A percentile compares a stretch with the other conserved stretches of the same genome.
Conservation (phyloP, 2,888 invertebrate genomes). For the Coelinius sp. region DNA sequence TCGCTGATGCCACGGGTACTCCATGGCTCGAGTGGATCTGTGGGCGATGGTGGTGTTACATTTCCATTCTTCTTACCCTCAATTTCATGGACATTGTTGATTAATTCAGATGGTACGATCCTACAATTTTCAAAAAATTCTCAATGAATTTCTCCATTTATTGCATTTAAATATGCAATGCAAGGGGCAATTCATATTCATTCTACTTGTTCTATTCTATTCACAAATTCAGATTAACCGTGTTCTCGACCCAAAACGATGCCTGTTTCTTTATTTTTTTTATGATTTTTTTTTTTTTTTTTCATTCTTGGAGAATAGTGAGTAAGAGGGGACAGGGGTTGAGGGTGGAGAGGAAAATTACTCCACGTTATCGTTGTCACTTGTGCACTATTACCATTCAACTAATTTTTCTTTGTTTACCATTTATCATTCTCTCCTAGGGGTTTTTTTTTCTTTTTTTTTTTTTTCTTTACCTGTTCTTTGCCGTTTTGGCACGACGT, state of each 20-base stretch:
- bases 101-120: constrained; percentile 70
- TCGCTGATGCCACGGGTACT: constrained; percentile 80
- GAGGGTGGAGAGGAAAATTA: constrained; percentile 42
- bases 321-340: constrained; percentile 33
- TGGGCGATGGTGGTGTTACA: constrained; percentile 69
- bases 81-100: not conserved
- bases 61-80: constrained; percentile 40
- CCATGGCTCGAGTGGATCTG: constrained; percentile 82
- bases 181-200: constrained; percentile 5
- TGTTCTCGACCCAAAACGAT: constrained; percentile 35
- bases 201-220: constrained; percentile 24
- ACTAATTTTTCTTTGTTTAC: constrained; percentile 21
- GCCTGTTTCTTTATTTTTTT: constrained; percentile 26
- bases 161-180: too few species aligned
- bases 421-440: too few species aligned
- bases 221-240: constrained; percentile 37
- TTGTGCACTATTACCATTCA: constrained; percentile 35
- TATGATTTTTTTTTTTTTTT: constrained; percentile 53
- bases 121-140: constrained; percentile 58
- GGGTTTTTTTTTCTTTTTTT: constrained; percentile 24
- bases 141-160: not conserved
- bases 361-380: constrained; percentile 48
- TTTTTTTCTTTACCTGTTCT: constrained; percentile 64
- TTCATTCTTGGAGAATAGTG: constrained; percentile 9
- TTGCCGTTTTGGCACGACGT: constrained; percentile 63